These are phyloP conservation scores for Callopanchax toddi DNA, from an alignment of 2,113 vertebrate species.

Conservation along the genomic window DNA sequence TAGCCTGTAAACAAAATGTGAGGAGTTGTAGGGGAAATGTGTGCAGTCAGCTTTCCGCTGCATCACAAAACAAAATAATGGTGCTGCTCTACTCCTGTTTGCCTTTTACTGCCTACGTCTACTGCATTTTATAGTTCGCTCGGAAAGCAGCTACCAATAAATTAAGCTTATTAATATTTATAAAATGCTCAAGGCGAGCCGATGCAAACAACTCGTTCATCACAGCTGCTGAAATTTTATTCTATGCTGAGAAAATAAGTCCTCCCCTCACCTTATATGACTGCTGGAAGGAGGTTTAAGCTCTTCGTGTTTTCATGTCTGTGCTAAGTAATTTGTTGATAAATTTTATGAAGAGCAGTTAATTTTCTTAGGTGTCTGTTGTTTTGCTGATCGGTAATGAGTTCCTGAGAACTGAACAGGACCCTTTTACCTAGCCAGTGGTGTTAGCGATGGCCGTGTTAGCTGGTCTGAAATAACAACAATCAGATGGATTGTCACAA, in stretches of 20 bases:
- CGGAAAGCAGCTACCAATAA: slow-evolving; percentile 24
- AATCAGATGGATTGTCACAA: too few relatives aligned
- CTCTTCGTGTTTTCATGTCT: not conserved
- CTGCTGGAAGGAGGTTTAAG: not conserved
- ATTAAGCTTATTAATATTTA: slow-evolving; percentile 57
- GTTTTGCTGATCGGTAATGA: not conserved
- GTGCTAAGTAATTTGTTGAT: not conserved
- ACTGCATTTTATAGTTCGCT: slow-evolving; percentile 13
- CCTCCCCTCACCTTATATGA: not conserved
- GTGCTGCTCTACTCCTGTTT: not conserved
- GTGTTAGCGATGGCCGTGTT: not conserved
- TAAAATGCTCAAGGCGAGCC: slow-evolving; percentile 16
- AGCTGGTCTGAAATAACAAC: too few relatives aligned
- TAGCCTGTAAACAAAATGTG: slow-evolving; percentile 10
- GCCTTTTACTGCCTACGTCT: slow-evolving; percentile 2
- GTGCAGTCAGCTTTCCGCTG: not conserved
- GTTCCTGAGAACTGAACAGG: not conserved
- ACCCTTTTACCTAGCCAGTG: not conserved
- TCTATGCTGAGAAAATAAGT: slow-evolving; percentile 10
- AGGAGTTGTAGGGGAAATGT: not conserved
- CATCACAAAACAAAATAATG: not conserved
- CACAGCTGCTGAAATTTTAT: slow-evolving; percentile 23
- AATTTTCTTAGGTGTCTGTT: not conserved
- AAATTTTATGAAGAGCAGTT: not conserved
- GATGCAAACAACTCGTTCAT: slow-evolving; percentile 32